phyloP scores from a whole-genome alignment of 2,113 vertebrate genomes.

The Axis porcinus region DNA sequence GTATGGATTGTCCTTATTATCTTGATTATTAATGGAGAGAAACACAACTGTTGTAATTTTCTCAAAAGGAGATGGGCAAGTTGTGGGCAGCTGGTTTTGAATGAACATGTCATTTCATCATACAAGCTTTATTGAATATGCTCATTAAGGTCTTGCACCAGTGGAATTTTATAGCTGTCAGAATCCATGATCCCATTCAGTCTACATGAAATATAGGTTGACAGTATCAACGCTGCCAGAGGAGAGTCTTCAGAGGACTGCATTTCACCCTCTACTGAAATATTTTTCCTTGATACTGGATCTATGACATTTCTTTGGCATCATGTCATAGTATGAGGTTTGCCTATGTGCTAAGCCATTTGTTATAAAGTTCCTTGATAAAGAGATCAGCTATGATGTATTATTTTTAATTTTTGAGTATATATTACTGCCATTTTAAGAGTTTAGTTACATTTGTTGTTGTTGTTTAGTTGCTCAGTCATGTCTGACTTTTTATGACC shows the following conservation, averaged over 20 bases:
- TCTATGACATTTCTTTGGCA: background rate
- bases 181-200: background rate
- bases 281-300: background rate
- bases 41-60: background rate
- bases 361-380: background rate
- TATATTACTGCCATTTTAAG: background rate
- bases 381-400: background rate
- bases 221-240: background rate
- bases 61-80: background rate
- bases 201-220: background rate
- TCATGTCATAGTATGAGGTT: background rate
- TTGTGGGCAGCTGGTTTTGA: background rate
- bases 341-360: background rate
- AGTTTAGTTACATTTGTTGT: background rate
- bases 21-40: constrained; percentile 5
- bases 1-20: background rate
- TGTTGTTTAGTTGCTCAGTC: background rate
- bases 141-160: background rate
- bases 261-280: background rate
- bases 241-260: background rate
- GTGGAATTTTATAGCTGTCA: constrained; percentile 3
- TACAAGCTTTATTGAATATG: background rate
- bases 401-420: background rate
- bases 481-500: background rate
- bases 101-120: background rate